Base-by-base conservation (phyloP, 2,888 invertebrate species). In the Plagiodera versicolora region DNA sequence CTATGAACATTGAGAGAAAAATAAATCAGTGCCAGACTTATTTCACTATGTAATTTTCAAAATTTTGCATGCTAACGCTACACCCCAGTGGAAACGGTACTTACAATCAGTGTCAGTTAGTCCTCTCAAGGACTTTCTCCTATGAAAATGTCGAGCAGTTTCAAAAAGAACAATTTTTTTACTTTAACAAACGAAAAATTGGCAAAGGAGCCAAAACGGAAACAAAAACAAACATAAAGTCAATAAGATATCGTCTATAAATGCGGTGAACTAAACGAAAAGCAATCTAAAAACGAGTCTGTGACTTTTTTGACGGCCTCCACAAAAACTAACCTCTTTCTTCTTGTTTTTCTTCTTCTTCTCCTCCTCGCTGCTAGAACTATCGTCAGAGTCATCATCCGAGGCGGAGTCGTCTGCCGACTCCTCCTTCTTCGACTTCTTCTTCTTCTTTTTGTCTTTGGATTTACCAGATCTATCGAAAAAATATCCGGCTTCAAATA, bases 101-200 rank as follows among this genome's bases (percentile, higher is more conserved):
- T 80, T 79, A 80, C 79, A 77, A 76, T 74, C 72, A 66, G 66
- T 65, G 74, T 70, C 49, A 58, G 49, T 68, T 74, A 67, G 74
- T 74, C 74, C 74, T 77, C 75, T 72, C 72, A 84, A 84, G 83
- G 85, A 85, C 85, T 86, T 86, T 24, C 24, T 87, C 87, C 87
- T 87, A 87, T 85, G 85, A 46, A 84, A 86, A 86, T 86, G 86
- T 85, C 85, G 86, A 86, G 87, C 85, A 88, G 78, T 87, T 87
- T 82, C 83, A 87, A 87, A 88, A 88, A 87, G 85, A 87, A 87
- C 85, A 86, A 39, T 77, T 87, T 85, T n/a, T 88, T 86, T 87
- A 81, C 81, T 82, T 86, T 84, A 71, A 73, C 75, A 73, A 76
- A 76, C 68, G 71, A 72, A 77, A 76, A 76, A 75, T 69, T 66